Conservation (phyloP, 2,113 vertebrate species). For the Ahaetulla prasina region DNA sequence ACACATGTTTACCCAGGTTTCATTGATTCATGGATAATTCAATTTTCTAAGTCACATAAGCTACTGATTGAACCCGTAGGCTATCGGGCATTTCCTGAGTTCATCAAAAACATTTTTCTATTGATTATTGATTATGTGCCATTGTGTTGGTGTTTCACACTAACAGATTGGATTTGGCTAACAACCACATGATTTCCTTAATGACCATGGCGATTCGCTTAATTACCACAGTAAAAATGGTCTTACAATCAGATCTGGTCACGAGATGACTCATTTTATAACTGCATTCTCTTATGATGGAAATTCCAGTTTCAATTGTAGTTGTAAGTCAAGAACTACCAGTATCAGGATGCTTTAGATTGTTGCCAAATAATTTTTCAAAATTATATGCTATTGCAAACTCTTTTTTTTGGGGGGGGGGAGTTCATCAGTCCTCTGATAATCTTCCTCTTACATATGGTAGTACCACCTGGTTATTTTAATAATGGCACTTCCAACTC, state of each 20-base stretch:
- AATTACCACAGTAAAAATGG: no score
- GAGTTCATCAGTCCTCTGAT: not conserved
- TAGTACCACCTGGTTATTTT: not conserved
- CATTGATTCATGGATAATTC: not conserved
- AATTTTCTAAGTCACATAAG: not conserved
- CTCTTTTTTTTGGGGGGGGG: not conserved
- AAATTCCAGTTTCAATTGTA: no score
- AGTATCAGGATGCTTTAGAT: not conserved
- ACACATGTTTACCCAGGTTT: not conserved
- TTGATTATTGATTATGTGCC: not conserved
- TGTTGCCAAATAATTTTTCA: not conserved
- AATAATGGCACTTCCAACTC: not conserved
- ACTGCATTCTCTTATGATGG: no score
- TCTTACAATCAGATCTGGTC: no score
- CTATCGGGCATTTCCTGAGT: not conserved
- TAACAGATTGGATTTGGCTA: not conserved
- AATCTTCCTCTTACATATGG: not conserved
- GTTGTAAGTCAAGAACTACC: no score
- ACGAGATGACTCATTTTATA: no score
- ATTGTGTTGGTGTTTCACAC: not conserved
- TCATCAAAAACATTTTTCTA: not conserved
- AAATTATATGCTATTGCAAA: not conserved
- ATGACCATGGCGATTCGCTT: no score
- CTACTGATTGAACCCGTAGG: not conserved
- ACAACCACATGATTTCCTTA: no score